Base-by-base conservation (phyloP, 2,797 vertebrate species). In the Erithacus rubecula region DNA sequence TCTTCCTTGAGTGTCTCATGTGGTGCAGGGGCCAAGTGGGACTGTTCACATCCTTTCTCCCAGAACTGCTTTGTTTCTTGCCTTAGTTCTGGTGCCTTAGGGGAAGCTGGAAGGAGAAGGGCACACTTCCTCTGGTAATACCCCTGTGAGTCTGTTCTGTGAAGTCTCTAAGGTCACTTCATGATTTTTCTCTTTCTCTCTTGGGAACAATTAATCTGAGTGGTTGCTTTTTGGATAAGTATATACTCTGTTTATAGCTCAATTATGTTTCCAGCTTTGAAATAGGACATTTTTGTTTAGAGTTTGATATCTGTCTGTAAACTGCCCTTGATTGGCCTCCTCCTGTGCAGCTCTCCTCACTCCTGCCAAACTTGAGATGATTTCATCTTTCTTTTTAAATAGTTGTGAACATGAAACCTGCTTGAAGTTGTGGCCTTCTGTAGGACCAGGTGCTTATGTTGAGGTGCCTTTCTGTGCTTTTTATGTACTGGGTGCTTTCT, bases 91-190 rank as follows among this genome's bases (percentile, higher is more conserved):
- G 8, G 59, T 86, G 71, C 49, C 53, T 82, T 79, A 70, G 53
- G 74, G 71, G 78, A 90, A 67, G 53, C 83, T 96, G 60, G 37
- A 83, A 74, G 62, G 41, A 91, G 84, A 89, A 89, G 62, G 72
- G 60, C 79, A 83, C 68, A 63, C 47, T 92, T 93, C 89, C 82
- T 91, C 76, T 81, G 47, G 5, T 62, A 39, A 36, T 52, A 46
- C 6, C 37, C 32, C 59, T 90, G 53, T 47, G 58, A 85, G 32
- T 41, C 58, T 87, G 65, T 65, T 83, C 19, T 91, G 62, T 81
- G 63, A 93, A 83, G 65, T 86, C 72, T 89, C 34, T 59, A 62
- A 59, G 44, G 69, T 89, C 79, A 55, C 23, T 75, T 75, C 36
- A 75, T 87, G 37, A 69, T 64, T 65, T 78, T 78, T 83, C n/a